These are phyloP conservation scores for Notolabrus celidotus DNA, from an alignment of 2,797 vertebrate species.

Conservation along the genomic window DNA sequence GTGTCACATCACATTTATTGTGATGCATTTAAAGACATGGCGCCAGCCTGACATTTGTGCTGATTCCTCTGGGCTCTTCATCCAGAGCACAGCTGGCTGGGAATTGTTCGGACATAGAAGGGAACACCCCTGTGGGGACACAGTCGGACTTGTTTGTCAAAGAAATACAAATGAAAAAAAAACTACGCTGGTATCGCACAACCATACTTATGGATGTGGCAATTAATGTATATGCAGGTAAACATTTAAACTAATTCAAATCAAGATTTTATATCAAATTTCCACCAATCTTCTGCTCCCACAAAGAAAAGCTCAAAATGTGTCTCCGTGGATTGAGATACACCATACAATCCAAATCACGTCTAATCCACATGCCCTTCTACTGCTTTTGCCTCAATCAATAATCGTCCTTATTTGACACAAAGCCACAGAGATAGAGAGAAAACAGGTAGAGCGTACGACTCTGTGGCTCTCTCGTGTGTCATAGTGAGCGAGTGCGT, in stretches of 20 bases:
- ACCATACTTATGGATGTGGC: conserved; percentile 27
- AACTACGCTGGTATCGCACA: conserved; percentile 14
- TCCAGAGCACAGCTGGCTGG: conserved; percentile 44
- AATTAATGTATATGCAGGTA: background rate
- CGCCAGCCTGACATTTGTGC: conserved; percentile 64
- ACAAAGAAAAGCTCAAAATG: background rate
- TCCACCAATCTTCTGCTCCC: background rate
- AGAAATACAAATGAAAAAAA: conserved; percentile 4
- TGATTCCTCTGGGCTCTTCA: conserved; percentile 51
- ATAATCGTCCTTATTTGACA: conserved; percentile 63
- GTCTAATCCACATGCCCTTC: background rate
- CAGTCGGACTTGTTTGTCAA: conserved; percentile 33
- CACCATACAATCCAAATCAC: conserved; percentile 24
- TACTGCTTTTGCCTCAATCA: conserved; percentile 39
- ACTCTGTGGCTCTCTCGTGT: conserved; percentile 44
- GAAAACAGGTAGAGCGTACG: background rate
- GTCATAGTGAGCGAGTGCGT: conserved; percentile 56
- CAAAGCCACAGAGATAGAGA: background rate
- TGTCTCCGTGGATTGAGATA: too few relatives aligned
- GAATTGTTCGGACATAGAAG: conserved; percentile 54
- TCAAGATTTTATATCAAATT: background rate
- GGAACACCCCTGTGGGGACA: conserved; percentile 65
- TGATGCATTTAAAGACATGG: conserved; percentile 54
- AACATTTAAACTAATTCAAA: background rate
- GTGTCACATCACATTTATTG: conserved; percentile 60